phyloP scores from a whole-genome alignment of 2,888 invertebrate species.

The Plebejus melissa region DNA sequence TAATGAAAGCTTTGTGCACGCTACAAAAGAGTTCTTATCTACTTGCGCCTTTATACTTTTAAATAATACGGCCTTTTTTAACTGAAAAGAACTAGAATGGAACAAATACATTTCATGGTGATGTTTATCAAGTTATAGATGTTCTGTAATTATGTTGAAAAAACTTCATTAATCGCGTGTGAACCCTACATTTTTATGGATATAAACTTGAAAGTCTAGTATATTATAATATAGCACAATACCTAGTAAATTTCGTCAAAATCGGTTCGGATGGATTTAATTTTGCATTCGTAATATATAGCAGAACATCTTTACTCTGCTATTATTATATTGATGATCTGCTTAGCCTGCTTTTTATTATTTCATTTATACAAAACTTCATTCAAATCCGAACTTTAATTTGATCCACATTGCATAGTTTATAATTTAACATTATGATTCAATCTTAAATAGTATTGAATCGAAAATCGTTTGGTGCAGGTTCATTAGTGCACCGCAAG shows the following conservation, averaged over 20 bases:
- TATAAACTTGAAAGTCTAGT: not conserved
- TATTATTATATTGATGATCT: not conserved
- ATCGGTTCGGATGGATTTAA: too few species aligned
- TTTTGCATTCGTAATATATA: too few species aligned
- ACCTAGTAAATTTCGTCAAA: too few species aligned
- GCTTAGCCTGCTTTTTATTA: not conserved
- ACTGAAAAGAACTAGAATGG: not conserved
- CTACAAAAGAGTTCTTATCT: conserved; percentile 28
- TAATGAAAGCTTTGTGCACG: conserved; percentile 27
- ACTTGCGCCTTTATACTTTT: conserved; percentile 27
- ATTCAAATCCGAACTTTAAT: not conserved
- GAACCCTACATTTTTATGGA: not conserved
- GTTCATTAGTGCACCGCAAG: conserved; percentile 5
- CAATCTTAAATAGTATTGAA: conserved; percentile 6
- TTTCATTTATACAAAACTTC: not conserved
- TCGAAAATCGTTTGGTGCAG: not conserved
- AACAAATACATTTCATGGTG: not conserved
- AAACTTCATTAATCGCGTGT: too few species aligned
- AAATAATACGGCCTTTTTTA: conserved; percentile 22
- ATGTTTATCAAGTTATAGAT: not conserved
- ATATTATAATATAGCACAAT: too few species aligned
- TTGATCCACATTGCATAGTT: not conserved
- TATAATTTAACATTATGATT: not conserved
- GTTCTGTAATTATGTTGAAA: not conserved
- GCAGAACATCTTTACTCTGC: too few species aligned